A percentile compares a stretch with the other conserved stretches of the same genome.
Conservation (phyloP, 1,140 invertebrate species). For the Drosophila grimshawi region DNA sequence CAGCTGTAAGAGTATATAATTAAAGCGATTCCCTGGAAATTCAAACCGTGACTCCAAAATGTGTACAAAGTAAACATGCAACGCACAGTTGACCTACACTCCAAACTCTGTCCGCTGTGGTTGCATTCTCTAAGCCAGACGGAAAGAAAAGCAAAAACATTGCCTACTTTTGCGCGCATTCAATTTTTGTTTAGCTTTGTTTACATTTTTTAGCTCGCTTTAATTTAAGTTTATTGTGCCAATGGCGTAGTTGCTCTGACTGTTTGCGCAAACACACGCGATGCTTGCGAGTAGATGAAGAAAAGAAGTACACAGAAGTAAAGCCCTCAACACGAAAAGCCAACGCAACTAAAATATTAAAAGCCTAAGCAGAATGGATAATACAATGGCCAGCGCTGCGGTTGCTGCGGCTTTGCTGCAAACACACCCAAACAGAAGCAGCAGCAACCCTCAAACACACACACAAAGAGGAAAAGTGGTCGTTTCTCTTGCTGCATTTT, state of each 20-base stretch:
- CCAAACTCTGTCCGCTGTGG: neutral
- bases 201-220: constrained; percentile 42
- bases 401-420: constrained; percentile 43
- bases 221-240: constrained; percentile 46
- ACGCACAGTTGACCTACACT: neutral
- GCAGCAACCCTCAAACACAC: neutral
- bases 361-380: constrained; percentile 75
- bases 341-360: constrained; percentile 76
- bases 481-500: neutral
- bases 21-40: neutral
- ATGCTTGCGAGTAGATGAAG: constrained; percentile 5
- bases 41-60: constrained; percentile 25
- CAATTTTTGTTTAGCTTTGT: constrained; percentile 57
- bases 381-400: constrained; percentile 56
- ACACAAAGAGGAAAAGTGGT: constrained; percentile 8
- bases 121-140: neutral
- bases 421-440: constrained; percentile 3
- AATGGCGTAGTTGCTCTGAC: constrained; percentile 32
- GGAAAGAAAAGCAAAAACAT: constrained; percentile 28
- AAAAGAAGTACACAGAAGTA: constrained; percentile 57
- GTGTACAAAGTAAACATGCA: constrained; percentile 27
- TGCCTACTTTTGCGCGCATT: constrained; percentile 62
- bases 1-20: neutral
- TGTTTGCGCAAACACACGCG: constrained; percentile 30
- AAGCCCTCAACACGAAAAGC: constrained; percentile 34